A percentile compares a stretch with the other conserved stretches of the same genome.
Evolutionary conservation across 2,888 invertebrate genomes (phyloP).

Genomic region (Himalopsyche anomala): DNA sequence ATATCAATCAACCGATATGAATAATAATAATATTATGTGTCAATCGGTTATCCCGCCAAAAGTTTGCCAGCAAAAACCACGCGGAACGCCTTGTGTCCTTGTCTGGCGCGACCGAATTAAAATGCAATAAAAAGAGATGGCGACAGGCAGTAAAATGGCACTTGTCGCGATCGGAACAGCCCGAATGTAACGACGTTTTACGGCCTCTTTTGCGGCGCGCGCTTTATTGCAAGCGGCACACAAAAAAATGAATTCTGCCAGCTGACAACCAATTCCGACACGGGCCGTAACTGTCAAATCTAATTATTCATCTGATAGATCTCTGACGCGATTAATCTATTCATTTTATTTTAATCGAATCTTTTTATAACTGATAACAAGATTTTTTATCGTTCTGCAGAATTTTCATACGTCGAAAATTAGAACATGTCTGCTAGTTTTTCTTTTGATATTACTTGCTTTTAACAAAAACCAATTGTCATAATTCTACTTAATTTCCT

Average conservation of each 20-base stretch:
- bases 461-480: no score
- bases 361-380: no score
- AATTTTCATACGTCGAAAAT: no score
- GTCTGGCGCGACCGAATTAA: slow-evolving; percentile 52
- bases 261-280: slow-evolving; percentile 49
- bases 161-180: slow-evolving; percentile 60
- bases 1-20: slow-evolving; percentile 1
- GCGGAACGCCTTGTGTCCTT: slow-evolving; percentile 48
- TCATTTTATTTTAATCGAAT: no score
- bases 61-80: slow-evolving; percentile 29
- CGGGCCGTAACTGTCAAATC: slow-evolving; percentile 14
- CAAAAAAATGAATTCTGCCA: slow-evolving; percentile 51
- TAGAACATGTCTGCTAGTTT: no score
- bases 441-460: no score
- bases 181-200: slow-evolving; percentile 57
- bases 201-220: slow-evolving; percentile 48
- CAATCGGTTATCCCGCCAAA: slow-evolving; percentile 41
- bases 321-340: neutral
- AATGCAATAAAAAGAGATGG: slow-evolving; percentile 59
- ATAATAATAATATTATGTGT: slow-evolving; percentile 44
- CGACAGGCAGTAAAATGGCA: slow-evolving; percentile 60
- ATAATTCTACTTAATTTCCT: no score
- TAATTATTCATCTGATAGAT: slow-evolving; percentile 5
- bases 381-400: no score
- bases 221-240: slow-evolving; percentile 55